Percentiles rank a stretch among this genome's conserved stretches.
These are phyloP conservation scores for Pocillopora grandis DNA, from an alignment of 92 coral and sea anemone species.

Conservation along the genomic window DNA sequence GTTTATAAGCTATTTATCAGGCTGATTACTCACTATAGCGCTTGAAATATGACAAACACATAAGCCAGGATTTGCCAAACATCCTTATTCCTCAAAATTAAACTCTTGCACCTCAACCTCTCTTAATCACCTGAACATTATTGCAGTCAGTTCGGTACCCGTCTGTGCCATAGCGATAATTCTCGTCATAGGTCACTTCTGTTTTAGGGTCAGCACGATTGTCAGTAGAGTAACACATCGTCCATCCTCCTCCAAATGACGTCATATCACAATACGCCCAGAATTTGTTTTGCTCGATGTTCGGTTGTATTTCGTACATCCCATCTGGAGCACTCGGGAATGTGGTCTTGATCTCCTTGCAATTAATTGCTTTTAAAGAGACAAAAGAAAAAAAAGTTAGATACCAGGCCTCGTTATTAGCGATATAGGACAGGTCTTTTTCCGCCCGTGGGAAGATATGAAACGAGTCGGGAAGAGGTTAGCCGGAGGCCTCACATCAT, in stretches of 20 bases:
- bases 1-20: no score
- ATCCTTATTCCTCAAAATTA: no score
- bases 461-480: no score
- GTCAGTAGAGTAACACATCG: constrained; percentile 57
- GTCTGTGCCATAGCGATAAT: constrained; percentile 30
- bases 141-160: constrained; percentile 57
- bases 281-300: constrained; percentile 12
- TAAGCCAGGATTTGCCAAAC: no score
- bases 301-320: constrained; percentile 33
- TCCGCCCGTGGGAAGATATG: no score
- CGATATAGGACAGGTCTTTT: no score
- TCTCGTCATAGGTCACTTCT: constrained; percentile 38
- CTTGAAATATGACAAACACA: no score
- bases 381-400: background rate
- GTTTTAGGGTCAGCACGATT: background rate
- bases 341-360: constrained; percentile 30
- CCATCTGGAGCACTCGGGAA: constrained; percentile 42
- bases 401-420: no score
- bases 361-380: constrained; percentile 11
- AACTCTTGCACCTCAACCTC: no score
- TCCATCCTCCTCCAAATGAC: constrained; percentile 52
- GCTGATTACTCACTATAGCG: no score
- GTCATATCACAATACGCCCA: constrained; percentile 59
- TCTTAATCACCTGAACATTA: constrained; percentile 22
- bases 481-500: no score